Evolutionary conservation across 64 coral and sea anemone species (phyloP).

Genomic region (Orbicella faveolata): DNA sequence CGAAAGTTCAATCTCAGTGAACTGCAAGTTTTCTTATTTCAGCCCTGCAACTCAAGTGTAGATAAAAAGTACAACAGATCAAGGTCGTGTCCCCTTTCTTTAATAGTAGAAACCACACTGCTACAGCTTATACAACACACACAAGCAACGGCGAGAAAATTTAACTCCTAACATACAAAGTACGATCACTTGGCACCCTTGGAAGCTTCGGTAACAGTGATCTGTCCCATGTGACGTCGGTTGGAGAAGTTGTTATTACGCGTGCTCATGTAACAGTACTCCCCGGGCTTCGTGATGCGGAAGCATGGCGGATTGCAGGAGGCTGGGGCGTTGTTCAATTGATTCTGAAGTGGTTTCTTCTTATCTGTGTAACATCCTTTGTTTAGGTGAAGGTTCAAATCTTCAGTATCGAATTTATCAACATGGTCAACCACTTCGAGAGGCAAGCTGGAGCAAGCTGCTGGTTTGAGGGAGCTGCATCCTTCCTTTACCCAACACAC

Average conservation of each 20-base stretch:
- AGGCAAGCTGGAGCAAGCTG: conserved; percentile 51
- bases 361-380: conserved; percentile 31
- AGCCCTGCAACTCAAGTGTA: too few relatives aligned
- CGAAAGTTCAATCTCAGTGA: too few relatives aligned
- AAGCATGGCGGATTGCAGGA: conserved; percentile 61
- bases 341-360: neutral
- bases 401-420: conserved; percentile 17
- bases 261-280: conserved; percentile 68
- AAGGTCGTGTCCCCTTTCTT: too few relatives aligned
- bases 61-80: too few relatives aligned
- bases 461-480: conserved; percentile 29
- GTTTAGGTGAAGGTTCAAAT: conserved; percentile 50
- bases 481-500: conserved; percentile 24
- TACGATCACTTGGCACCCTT: neutral
- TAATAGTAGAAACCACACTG: too few relatives aligned
- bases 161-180: neutral
- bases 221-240: conserved; percentile 62
- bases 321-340: conserved; percentile 50
- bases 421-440: conserved; percentile 56
- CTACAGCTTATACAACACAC: too few relatives aligned
- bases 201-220: conserved; percentile 1
- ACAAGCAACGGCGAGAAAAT: too few relatives aligned
- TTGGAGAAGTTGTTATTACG: conserved; percentile 74
- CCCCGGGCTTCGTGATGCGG: conserved; percentile 57
- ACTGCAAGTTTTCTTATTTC: too few relatives aligned